Evolutionary conservation across 2,888 invertebrate genomes (phyloP), one percentile per base, ranked within the genome.

Genomic region (Eugnorisma glareosa): DNA sequence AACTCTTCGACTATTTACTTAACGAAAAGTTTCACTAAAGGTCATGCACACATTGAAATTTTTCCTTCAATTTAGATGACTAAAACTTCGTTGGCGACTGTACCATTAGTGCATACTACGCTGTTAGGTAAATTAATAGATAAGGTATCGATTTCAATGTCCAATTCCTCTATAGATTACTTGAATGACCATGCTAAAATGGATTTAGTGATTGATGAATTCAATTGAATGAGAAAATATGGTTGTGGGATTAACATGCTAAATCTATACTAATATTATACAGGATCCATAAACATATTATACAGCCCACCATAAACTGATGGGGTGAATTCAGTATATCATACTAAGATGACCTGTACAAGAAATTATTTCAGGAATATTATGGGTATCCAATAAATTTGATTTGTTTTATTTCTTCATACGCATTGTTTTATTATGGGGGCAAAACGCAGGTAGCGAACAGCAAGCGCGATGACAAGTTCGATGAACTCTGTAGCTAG

Each of bases 151-250:
- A 59, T 81, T 66, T 66, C 35, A 66, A 35, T 59, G 51, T 67
- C 35, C 48, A 66, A 66, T 66, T n/a, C 40, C 31, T 18, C 51
- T 18, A 51, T 28, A 48, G 31, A 48, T 57, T n/a, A 81, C 35
- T 67, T 54, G 6, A 54, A 75, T 54, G 31, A 45, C 10, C 21
- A 54, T 37, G 59, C n/a, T 74, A 31, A 67, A 74, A 75, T 54
- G 54, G n/a, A 45, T 81, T 74, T 15, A 51, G 43, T 59, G 66
- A 81, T 81, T 48, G 64, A 81, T 74, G 40, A 74, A 81, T 37
- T 59, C 15, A 79, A 37, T 59, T 37, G 43, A 78, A 67, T 59
- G 37, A 66, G 28, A 43, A 81, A 67, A 78, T 81, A 40, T 24
- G 40, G 24, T 43, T 43, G 24, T 59, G 35, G 51, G 66, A 78